Evolutionary conservation across 2,888 invertebrate genomes (phyloP), one percentile per base, ranked within the genome.

Genomic region (Catonia carolina): DNA sequence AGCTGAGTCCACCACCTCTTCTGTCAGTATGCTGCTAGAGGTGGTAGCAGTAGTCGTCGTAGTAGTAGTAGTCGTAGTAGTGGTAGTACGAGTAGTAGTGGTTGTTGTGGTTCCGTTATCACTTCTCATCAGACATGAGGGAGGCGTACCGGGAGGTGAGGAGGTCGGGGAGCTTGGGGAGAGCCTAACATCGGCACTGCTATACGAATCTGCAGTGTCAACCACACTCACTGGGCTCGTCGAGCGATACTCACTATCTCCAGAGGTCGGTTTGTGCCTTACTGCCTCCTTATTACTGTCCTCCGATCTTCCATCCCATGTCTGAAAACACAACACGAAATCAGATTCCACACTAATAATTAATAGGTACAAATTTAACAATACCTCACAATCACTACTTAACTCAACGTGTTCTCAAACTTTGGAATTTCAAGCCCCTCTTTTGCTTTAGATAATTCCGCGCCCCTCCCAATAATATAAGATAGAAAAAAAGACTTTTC

Each of bases 241-340:
- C 56, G 60, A 59, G 39, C 61, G 58, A 62, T 63, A 64, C 62
- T 63, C 63, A 63, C 64, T 55, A 45, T 62, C 61, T 27, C 27
- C 27, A 27, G 27, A 8, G 27, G 27, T 27, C 4, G 27, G 27
- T 27, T 27, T 27, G 5, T 27, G 27, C 27, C 27, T 27, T n/a
- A n/a, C 27, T 27, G 27, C 27, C n/a, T 27, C 27, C 47, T 56
- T 58, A 49, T 55, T 58, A n/a, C n/a, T n/a, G 31, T 61, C 61
- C 48, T 62, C 59, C 59, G 23, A 17, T 50, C 54, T 53, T 45
- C 53, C 58, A 52, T 63, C 64, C 64, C 63, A 62, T 56, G 57
- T 52, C 64, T 64, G 60, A 48, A 55, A 41, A 41, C 10, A 37
- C 4, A 27, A 8, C 27, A 27, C 8, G 8, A 27, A 6, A 27